Conservation (phyloP, 2,113 vertebrate genomes). For the Cepphus grylle region DNA sequence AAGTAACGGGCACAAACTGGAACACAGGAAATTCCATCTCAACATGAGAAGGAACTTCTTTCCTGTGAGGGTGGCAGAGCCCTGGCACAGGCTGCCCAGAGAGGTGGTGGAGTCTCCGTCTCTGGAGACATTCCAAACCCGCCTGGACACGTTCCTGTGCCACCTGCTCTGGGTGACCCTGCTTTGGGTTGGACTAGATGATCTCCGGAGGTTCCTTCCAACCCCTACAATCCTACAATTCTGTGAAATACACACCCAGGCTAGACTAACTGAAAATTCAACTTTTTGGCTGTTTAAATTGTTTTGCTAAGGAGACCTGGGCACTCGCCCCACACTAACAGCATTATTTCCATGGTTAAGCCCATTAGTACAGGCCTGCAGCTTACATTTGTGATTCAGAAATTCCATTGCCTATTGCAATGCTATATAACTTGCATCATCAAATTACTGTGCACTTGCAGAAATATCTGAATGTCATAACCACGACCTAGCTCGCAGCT, state of each 20-base stretch:
- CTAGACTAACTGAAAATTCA: not conserved
- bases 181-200: not conserved
- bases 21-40: not conserved
- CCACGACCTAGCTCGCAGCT: not conserved
- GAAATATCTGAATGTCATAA: not conserved
- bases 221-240: not conserved
- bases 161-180: not conserved
- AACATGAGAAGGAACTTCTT: not conserved
- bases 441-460: not conserved
- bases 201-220: not conserved
- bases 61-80: not conserved
- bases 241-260: not conserved
- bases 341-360: not conserved
- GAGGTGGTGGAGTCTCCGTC: not conserved
- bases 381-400: not conserved
- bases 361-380: not conserved
- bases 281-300: not conserved
- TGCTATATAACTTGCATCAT: not conserved
- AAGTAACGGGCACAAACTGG: not conserved
- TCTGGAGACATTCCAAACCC: not conserved
- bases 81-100: not conserved
- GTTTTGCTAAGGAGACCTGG: not conserved
- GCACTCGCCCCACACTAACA: not conserved
- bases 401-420: not conserved
- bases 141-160: not conserved